These are phyloP conservation scores for Miltochrista miniata DNA, from an alignment of 2,888 invertebrate genomes.

Conservation along the genomic window DNA sequence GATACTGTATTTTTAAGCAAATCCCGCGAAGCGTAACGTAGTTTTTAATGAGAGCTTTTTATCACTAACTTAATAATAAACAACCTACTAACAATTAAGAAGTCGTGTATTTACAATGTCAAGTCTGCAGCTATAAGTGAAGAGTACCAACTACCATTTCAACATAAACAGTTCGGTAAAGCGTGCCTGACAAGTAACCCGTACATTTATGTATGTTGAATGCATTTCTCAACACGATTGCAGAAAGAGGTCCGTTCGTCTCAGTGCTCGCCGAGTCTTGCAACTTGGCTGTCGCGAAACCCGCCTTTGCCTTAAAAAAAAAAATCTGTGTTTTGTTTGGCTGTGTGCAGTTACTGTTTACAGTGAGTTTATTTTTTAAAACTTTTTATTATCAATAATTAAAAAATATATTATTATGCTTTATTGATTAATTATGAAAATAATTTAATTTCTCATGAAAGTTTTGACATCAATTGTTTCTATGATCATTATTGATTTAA, in stretches of 20 bases:
- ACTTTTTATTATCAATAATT: neutral
- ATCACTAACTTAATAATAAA: too few relatives aligned
- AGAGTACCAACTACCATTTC: too few relatives aligned
- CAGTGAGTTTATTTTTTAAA: constrained; percentile 29
- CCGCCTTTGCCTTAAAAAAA: constrained; percentile 26
- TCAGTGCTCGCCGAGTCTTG: constrained; percentile 49
- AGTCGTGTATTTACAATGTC: too few relatives aligned
- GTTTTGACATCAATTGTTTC: too few relatives aligned
- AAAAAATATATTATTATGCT: neutral
- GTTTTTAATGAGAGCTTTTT: too few relatives aligned
- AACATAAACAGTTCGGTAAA: constrained; percentile 1
- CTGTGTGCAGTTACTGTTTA: constrained; percentile 29
- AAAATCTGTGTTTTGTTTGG: constrained; percentile 34
- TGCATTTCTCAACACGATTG: constrained; percentile 59
- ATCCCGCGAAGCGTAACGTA: too few relatives aligned
- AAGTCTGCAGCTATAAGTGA: too few relatives aligned
- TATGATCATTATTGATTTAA: too few relatives aligned
- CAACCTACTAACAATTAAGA: too few relatives aligned
- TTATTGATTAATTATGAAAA: neutral
- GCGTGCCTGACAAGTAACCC: constrained; percentile 13
- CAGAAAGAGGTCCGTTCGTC: constrained; percentile 52
- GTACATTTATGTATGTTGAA: constrained; percentile 18
- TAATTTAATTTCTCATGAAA: too few relatives aligned
- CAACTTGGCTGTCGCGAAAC: constrained; percentile 40
- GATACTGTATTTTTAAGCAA: too few relatives aligned